Evolutionary conservation across 2,113 vertebrate genomes (phyloP), one percentile per base, ranked within the genome.

Genomic region (Eulemur macaco): DNA sequence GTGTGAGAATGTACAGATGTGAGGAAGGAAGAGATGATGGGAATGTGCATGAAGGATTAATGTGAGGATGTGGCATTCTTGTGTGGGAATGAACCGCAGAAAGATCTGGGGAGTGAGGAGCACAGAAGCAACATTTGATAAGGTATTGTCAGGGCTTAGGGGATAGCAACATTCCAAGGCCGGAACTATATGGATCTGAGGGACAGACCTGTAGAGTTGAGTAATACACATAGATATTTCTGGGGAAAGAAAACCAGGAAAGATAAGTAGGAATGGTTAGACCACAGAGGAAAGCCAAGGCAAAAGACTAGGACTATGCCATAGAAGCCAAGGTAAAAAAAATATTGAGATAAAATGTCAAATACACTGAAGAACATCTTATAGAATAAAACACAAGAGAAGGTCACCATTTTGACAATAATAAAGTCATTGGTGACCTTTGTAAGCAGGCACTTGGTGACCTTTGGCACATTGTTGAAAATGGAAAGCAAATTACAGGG

Each of bases 401-500:
- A 39, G 7, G 37, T 74, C 29, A 42, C 21, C 37, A 64, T 64
- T 91, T 56, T 0, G 42, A 68, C 47, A 78, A 64, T 27, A 85
- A 86, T 78, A 54, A 82, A 82, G 17, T 60, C 13, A 0, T n/a
- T 78, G 34, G 71, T 92, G 76, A 90, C 54, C 39, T 97, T 96
- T 94, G 60, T 4, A 31, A 92, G 20, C n/a, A 73, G 42, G 58
- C 21, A n/a, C n/a, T 77, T 34, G 9, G 60, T n/a, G 31, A 68
- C 31, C 64, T 68, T 89, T 69, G 63, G 82, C 4, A 20, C 37
- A 39, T 6, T 76, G 77, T 86, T 96, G 73, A 63, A 86, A 91
- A 82, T 91, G 71, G 77, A 94, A 97, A 97, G 88, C 63, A 74
- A 96, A 93, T 92, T 81, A 58, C 20, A 74, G 21, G 39, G 25